Evolutionary conservation across 2,797 vertebrate genomes (phyloP), one percentile per base, ranked within the genome.

Genomic region (Sebastes jordani): DNA sequence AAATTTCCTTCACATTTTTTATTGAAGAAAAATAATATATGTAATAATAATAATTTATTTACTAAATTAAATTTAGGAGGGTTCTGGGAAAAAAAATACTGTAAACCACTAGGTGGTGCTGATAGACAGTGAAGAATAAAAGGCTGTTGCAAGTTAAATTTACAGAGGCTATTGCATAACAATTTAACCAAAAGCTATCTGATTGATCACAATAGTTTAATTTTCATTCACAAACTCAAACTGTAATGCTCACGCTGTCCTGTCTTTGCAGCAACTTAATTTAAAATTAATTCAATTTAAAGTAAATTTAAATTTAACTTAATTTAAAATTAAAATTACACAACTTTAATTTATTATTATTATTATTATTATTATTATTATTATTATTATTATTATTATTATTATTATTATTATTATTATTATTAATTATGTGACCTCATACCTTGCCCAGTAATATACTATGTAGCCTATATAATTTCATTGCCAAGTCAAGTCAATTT

Each of bases 71-170:
- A 62, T 27, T 0, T 14, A 11, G 5, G 6, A 5, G 7, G 2
- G 1, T 9, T 68, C 8, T 65, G 30, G 10, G 49, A 14, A 3
- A 4, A 16, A 16, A 10, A 46, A 11, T 2, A 11, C 1, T 32
- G 2, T 20, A 0, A 49, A 66, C 74, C 89, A 76, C 80, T 36
- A 90, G 90, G 42, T 89, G 91, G 87, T 59, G 84, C 72, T 85
- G 30, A 76, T 27, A 30, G 60, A 73, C 67, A 62, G 14, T 13
- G 8, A 60, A 25, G 11, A 55, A 23, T 22, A 58, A 71, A 42
- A 59, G 10, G 6, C 27, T 27, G 16, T 27, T 62, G 6, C 25
- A 20, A 36, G 14, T 58, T 16, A 27, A 38, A 70, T n/a, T 70
- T 69, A 52, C 11, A 27, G 23, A 20, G 3, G 11, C 4, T 58